Evolutionary conservation across 2,113 vertebrate genomes (phyloP).

Genomic region (Entosphenus tridentatus): DNA sequence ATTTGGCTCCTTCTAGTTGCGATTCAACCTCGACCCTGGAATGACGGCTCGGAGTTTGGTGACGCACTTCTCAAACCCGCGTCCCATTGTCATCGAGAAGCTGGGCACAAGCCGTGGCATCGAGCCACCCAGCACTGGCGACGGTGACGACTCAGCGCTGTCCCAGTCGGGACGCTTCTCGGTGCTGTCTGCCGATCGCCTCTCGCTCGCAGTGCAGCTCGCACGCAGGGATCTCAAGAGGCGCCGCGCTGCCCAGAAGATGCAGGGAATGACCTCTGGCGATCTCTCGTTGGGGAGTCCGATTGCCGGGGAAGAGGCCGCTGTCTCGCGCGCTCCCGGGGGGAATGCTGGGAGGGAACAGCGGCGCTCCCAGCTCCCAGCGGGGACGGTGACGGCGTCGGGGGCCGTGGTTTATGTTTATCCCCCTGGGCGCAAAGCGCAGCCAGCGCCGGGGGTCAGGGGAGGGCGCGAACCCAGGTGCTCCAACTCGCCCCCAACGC

Average conservation of each 20-base stretch:
- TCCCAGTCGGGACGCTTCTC: conserved; percentile 38
- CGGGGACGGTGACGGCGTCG: conserved; percentile 14
- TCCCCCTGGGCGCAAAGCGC: conserved; percentile 12
- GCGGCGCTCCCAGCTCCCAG: conserved; percentile 15
- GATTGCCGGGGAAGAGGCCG: too few relatives aligned
- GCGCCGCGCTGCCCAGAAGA: conserved; percentile 10
- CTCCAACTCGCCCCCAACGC: conserved; percentile 22
- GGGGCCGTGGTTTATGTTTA: conserved; percentile 20
- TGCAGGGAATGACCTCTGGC: too few relatives aligned
- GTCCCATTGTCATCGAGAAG: conserved; percentile 57
- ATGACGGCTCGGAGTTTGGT: conserved; percentile 17
- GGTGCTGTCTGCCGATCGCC: conserved; percentile 49
- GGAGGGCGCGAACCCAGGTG: too few relatives aligned
- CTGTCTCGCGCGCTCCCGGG: too few relatives aligned
- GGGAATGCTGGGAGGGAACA: background rate
- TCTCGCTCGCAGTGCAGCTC: conserved; percentile 40
- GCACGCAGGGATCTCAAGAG: conserved; percentile 52
- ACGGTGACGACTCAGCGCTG: conserved; percentile 12
- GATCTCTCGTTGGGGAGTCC: too few relatives aligned
- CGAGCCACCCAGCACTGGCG: conserved; percentile 7
- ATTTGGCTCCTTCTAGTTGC: too few relatives aligned
- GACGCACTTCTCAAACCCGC: conserved; percentile 26
- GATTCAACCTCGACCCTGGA: too few relatives aligned
- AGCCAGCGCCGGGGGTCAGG: background rate
- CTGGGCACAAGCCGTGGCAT: conserved; percentile 15